Evolutionary conservation across 2,113 vertebrate genomes (phyloP).

Genomic region (Ptychochromis oligacanthus): DNA sequence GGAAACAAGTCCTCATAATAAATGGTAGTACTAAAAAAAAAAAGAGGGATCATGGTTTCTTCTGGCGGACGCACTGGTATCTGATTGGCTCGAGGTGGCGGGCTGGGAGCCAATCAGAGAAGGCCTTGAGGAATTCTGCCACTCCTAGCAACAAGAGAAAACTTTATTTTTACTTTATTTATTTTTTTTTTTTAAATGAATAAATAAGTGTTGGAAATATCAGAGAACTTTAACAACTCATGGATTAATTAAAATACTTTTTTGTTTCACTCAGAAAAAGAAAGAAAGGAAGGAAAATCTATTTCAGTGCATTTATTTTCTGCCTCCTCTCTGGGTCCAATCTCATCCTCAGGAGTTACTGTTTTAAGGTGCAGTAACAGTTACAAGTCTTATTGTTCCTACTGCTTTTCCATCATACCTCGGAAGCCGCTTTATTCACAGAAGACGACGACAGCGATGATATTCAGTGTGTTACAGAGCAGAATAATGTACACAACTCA

Average conservation of each 20-base stretch:
- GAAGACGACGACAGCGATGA: accelerated
- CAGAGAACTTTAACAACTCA: too few species aligned
- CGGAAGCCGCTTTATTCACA: not conserved
- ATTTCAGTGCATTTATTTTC: too few species aligned
- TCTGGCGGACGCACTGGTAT: conserved; percentile 48
- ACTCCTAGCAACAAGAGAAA: conserved; percentile 68
- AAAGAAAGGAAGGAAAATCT: too few species aligned
- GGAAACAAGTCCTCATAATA: not conserved
- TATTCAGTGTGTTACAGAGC: not conserved
- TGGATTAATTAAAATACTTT: too few species aligned
- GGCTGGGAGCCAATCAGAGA: conserved; percentile 57
- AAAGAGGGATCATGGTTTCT: conserved; percentile 31
- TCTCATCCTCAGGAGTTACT: too few species aligned
- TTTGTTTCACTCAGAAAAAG: too few species aligned
- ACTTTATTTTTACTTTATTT: not conserved
- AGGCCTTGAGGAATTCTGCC: conserved; percentile 25
- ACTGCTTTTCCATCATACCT: not conserved
- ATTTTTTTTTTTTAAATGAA: too few species aligned
- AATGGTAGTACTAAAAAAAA: not conserved
- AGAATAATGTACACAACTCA: not conserved
- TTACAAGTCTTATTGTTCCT: not conserved
- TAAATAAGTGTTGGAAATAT: too few species aligned
- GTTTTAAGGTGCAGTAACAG: too few species aligned
- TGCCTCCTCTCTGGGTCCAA: too few species aligned
- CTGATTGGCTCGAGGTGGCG: conserved; percentile 59